Base-by-base conservation (phyloP, 2,113 vertebrate species). In the Elgaria multicarinata region DNA sequence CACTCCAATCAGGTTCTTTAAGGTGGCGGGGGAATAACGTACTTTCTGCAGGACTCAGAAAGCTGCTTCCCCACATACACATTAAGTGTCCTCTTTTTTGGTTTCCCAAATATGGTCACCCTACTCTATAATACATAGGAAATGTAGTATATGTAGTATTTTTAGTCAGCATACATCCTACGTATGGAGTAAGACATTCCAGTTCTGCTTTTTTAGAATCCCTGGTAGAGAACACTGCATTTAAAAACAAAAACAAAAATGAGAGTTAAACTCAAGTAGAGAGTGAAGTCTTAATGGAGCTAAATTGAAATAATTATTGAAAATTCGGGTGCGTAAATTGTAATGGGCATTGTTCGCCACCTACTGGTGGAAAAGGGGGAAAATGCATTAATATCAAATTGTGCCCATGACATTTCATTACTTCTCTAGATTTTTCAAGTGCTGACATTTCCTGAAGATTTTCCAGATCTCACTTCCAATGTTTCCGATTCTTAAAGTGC, bases 221-320 rank as follows among this genome's bases (percentile, higher is more conserved):
- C 64, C 74, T 93, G 75, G 92, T 95, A 89, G 85, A 94, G 95
- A 92, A 90, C 90, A 84, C 95, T 94, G 88, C 91, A 94, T 95
- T 94, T 95, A 86, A 66, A 95, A 95, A 91, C 93, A 94, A 95
- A 36, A 14, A 3, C 58, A 62, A 22, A 62, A 20, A 4, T 2
- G 16, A 20, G 58, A 20, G 58, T n/a, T n/a, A n/a, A n/a, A n/a
- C n/a, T n/a, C n/a, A 50, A 93, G 79, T 82, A 79, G 90, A 95
- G 62, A 85, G 91, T 84, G 79, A 55, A 86, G 75, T 75, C 92
- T 10, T 75, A 62, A 75, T 69, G 14, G 24, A 87, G 71, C 42
- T 14, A 31, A 88, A 50, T n/a, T 88, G 69, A 90, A 82, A 75
- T 1, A 3, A 83, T 67, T 44, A n/a, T 33, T 83, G 3, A 75